A percentile compares a stretch with the other conserved stretches of the same genome.
Conservation (phyloP, 2,113 vertebrate species). For the Odocoileus virginianus region DNA sequence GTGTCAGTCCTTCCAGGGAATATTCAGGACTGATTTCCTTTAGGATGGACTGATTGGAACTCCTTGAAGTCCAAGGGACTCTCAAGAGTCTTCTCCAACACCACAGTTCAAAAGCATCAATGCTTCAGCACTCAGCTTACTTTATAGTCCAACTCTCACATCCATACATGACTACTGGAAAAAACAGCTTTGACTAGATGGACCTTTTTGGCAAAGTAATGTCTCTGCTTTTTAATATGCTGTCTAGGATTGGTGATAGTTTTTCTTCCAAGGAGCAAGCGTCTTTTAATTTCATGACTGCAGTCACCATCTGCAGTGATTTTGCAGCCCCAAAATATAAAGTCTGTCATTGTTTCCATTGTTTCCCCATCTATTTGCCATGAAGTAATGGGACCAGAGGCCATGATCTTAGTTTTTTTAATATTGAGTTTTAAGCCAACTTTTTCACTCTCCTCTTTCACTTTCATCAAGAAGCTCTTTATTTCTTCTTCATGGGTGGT, state of each 20-base stretch:
- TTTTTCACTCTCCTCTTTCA: not conserved
- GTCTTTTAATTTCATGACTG: not conserved
- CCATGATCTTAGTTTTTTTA: not conserved
- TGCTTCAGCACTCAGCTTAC: not conserved
- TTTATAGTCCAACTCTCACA: not conserved
- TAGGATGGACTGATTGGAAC: not conserved
- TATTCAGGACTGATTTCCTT: not conserved
- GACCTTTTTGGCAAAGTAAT: not conserved
- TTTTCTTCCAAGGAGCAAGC: not conserved
- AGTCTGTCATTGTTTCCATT: not conserved
- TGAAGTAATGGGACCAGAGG: not conserved
- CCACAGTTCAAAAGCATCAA: not conserved
- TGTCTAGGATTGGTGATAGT: not conserved
- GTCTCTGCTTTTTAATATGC: not conserved
- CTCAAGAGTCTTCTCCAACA: not conserved
- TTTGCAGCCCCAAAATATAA: not conserved
- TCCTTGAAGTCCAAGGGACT: not conserved
- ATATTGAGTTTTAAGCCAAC: not conserved
- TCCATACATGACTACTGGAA: not conserved
- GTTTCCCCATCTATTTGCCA: not conserved
- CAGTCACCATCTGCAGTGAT: not conserved
- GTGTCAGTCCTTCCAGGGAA: not conserved
- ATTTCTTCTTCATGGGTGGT: accelerated
- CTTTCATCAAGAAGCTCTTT: not conserved
- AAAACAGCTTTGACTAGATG: not conserved